phyloP scores from a whole-genome alignment of 2,797 vertebrate genomes.

The Florisuga fusca region DNA sequence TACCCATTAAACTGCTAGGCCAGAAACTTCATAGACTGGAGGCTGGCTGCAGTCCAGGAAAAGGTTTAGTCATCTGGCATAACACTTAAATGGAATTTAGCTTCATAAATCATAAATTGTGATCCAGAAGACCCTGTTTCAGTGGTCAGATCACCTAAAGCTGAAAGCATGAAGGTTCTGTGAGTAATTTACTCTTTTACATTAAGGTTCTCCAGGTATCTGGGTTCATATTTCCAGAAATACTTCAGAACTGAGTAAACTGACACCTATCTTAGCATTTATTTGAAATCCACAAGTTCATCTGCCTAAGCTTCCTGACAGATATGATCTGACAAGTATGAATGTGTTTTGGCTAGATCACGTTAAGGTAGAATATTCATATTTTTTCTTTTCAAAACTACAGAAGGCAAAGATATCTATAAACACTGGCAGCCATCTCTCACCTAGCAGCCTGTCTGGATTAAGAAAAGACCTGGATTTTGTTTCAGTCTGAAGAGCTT shows the following conservation, averaged over 20 bases:
- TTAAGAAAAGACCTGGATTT: not conserved
- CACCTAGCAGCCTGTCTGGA: not conserved
- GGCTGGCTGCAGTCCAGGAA: slow-evolving; percentile 15
- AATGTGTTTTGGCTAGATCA: not conserved
- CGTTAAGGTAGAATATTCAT: not conserved
- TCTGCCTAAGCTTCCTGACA: not conserved
- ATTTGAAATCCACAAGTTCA: not conserved
- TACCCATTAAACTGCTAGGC: not conserved
- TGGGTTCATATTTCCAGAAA: not conserved
- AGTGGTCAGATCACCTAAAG: not conserved
- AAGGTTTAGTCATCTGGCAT: not conserved
- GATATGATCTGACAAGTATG: not conserved
- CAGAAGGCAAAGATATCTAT: not conserved
- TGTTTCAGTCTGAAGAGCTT: not conserved
- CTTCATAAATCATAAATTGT: not conserved
- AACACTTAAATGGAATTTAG: not conserved
- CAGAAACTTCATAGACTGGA: not conserved
- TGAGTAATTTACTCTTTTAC: not conserved
- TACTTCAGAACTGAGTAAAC: not conserved
- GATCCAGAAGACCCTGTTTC: not conserved
- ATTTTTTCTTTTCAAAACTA: not conserved
- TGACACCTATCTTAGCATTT: not conserved
- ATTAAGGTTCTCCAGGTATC: not conserved
- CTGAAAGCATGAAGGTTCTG: not conserved
- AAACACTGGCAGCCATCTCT: not conserved